These are phyloP conservation scores for Antrozous pallidus DNA, from an alignment of 2,797 vertebrate species.

Conservation along the genomic window DNA sequence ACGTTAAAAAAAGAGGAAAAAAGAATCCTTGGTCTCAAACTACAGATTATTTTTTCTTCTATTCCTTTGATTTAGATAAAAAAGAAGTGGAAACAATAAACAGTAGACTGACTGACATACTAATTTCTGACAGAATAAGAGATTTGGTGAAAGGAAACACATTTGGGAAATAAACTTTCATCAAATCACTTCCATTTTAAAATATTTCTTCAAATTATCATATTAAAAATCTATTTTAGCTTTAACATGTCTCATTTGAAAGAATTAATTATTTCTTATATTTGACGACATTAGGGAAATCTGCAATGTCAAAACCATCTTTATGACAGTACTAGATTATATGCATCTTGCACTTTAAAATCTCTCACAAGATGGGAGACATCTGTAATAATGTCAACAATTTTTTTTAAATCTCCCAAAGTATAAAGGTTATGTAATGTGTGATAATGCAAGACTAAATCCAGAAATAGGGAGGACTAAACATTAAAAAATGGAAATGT, in stretches of 20 bases:
- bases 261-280: constrained; percentile 14
- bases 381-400: no score
- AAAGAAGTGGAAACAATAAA: neutral
- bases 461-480: neutral
- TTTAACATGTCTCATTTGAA: constrained; percentile 23
- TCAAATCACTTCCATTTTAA: constrained; percentile 22
- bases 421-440: neutral
- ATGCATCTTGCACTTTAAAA: neutral
- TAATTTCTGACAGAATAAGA: constrained; percentile 28
- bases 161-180: constrained; percentile 33
- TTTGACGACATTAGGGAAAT: neutral
- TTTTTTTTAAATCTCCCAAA: neutral
- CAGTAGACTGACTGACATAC: neutral
- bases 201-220: constrained; percentile 25
- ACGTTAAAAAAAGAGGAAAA: constrained; percentile 10
- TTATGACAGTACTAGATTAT: neutral
- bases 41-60: neutral
- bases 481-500: constrained; percentile 28
- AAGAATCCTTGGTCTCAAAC: neutral
- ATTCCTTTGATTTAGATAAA: constrained; percentile 34
- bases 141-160: neutral
- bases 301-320: neutral
- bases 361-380: no score
- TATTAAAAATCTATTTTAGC: constrained; percentile 32
- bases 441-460: neutral